phyloP scores from a whole-genome alignment of 2,113 vertebrate species.

The Lichenostomus cassidix region DNA sequence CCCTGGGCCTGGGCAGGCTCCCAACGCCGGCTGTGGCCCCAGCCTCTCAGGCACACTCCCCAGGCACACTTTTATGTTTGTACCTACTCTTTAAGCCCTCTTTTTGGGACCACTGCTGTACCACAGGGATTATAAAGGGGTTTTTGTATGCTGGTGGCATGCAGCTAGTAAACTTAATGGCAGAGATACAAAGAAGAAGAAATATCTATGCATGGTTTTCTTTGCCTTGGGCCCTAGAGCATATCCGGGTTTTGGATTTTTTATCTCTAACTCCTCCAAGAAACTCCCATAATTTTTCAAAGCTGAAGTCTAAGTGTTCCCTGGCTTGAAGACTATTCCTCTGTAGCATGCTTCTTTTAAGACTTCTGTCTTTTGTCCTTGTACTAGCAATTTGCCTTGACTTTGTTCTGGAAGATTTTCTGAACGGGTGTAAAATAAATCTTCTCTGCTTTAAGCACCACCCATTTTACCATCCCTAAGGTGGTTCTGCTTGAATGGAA shows the following conservation, averaged over 20 bases:
- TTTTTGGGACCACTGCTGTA: background rate
- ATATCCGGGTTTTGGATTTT: background rate
- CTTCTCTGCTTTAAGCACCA: background rate
- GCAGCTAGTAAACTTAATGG: background rate
- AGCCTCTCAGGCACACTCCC: background rate
- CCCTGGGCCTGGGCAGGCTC: background rate
- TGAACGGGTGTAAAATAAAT: background rate
- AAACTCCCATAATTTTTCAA: background rate
- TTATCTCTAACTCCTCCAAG: background rate
- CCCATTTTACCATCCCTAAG: background rate
- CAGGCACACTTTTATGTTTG: background rate
- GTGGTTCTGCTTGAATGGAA: background rate
- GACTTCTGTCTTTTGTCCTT: background rate
- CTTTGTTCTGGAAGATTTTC: background rate
- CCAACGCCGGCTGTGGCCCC: fast-evolving
- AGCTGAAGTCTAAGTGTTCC: background rate
- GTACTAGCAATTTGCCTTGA: background rate
- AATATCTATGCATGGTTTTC: background rate
- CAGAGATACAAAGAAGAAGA: background rate
- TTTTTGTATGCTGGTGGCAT: background rate
- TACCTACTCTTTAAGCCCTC: background rate
- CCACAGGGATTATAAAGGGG: background rate
- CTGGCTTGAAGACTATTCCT: background rate
- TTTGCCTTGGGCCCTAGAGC: background rate
- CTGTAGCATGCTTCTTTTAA: background rate